These are phyloP conservation scores for Chrysolina oricalcia DNA, from an alignment of 2,888 invertebrate genomes.

Conservation along the genomic window DNA sequence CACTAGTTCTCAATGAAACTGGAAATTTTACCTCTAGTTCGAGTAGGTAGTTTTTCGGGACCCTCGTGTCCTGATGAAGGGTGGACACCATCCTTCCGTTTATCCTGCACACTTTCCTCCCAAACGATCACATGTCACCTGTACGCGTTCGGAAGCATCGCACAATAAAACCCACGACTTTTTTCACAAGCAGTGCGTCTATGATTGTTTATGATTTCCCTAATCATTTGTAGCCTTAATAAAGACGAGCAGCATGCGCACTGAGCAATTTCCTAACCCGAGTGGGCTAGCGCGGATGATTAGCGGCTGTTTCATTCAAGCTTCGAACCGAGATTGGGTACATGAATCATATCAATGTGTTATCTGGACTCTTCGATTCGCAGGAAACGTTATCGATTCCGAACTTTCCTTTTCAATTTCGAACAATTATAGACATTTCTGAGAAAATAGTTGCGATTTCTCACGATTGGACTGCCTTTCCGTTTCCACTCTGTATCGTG, in stretches of 20 bases:
- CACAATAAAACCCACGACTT: constrained; percentile 40
- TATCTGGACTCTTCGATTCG: neutral
- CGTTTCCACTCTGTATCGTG: too few relatives aligned
- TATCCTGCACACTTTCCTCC: constrained; percentile 13
- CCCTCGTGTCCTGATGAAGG: constrained; percentile 44
- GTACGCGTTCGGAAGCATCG: constrained; percentile 35
- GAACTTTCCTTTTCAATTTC: neutral
- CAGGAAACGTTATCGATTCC: neutral
- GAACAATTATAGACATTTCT: neutral
- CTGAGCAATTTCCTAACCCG: constrained; percentile 37
- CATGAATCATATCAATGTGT: neutral
- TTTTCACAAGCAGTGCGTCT: constrained; percentile 46
- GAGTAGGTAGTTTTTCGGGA: constrained; percentile 51
- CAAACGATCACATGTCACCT: constrained; percentile 48
- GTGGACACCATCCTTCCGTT: constrained; percentile 44
- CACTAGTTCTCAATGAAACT: neutral
- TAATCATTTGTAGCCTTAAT: constrained; percentile 51
- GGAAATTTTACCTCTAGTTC: constrained; percentile 54
- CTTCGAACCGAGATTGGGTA: neutral
- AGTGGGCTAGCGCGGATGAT: constrained; percentile 42
- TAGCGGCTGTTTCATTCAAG: neutral
- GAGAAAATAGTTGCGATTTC: neutral
- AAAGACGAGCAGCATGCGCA: constrained; percentile 47
- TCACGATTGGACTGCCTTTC: too few relatives aligned
- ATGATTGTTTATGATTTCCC: constrained; percentile 54